Base-by-base conservation (phyloP, 2,113 vertebrate species). In the Trogon surrucura region DNA sequence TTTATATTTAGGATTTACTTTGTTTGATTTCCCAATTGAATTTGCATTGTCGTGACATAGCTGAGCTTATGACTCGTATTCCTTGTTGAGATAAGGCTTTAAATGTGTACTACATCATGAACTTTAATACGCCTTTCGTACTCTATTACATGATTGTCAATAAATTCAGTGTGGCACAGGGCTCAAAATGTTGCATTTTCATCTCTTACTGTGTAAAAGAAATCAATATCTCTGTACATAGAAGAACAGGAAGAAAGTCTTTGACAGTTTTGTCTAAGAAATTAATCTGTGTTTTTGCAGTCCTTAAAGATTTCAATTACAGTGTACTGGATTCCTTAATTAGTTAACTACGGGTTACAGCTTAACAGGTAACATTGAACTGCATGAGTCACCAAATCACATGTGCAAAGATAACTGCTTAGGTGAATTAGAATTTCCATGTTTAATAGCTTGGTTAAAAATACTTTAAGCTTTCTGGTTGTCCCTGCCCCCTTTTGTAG, bases 301-400 rank as follows among this genome's bases (percentile, higher is more conserved):
- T 89, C 30, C 54, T 92, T 67, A 77, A 73, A 87, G 82, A 78
- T 73, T 73, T 62, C 25, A 80, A 6, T 94, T 95, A 25, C 38
- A 61, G 38, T 67, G 26, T 88, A 54, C 56, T 71, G 56, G 64
- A 26, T 89, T 93, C 60, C 27, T 93, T 88, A 89, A 77, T 89
- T 80, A 87, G 62, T 80, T 96, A 77, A 85, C 88, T 73, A 0
- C 77, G 87, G 50, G 77, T 94, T 97, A 50, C 69, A 90, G 36
- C 56, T 89, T 87, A 96, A 75, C 91, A 93, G 84, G 80, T 91
- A 87, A 87, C 78, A 66, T 10, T 86, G 70, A 93, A 62, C 66
- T 87, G 70, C 17, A 13, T 91, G 90, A 94, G 80, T 95, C 88
- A 89, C 41, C 36, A 72, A 26, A 85, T 94, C 94, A 70, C 53